Evolutionary conservation across 2,797 vertebrate genomes (phyloP).

Genomic region (Catostomus latipinnis): DNA sequence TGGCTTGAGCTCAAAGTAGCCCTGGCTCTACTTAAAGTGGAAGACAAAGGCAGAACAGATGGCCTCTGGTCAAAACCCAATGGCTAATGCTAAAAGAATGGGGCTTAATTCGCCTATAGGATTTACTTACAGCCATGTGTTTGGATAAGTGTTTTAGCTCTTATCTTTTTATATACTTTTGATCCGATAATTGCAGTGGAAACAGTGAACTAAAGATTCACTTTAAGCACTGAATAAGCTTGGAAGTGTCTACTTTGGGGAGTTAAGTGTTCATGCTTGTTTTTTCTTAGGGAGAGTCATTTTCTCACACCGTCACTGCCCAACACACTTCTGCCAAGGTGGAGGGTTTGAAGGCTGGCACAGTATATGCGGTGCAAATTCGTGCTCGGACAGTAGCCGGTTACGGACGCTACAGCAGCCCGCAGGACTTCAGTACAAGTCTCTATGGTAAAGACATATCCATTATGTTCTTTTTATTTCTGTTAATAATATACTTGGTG

Average conservation of each 20-base stretch:
- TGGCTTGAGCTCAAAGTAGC: conserved; percentile 51
- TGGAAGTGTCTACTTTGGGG: neutral
- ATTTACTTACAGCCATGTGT: conserved; percentile 27
- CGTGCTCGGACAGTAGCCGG: conserved; percentile 94
- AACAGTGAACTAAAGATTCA: conserved; percentile 36
- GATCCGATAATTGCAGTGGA: conserved; percentile 37
- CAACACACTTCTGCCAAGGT: conserved; percentile 92
- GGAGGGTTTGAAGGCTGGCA: conserved; percentile 86
- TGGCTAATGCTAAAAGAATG: conserved; percentile 53
- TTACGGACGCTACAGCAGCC: conserved; percentile 92
- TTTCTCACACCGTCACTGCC: conserved; percentile 94
- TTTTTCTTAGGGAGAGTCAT: conserved; percentile 76
- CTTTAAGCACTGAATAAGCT: neutral
- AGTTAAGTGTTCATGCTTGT: conserved; percentile 24
- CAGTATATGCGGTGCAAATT: conserved; percentile 92
- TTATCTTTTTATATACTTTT: conserved; percentile 29
- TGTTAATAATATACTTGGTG: neutral
- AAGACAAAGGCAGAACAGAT: conserved; percentile 60
- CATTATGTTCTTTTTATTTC: conserved; percentile 4
- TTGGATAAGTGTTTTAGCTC: conserved; percentile 20
- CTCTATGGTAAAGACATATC: conserved; percentile 74
- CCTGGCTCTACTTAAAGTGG: conserved; percentile 50
- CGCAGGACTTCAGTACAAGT: conserved; percentile 90
- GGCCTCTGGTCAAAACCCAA: conserved; percentile 52
- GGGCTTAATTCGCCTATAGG: conserved; percentile 41